A percentile compares a stretch with the other conserved stretches of the same genome.
Evolutionary conservation across 2,888 invertebrate species (phyloP).

Genomic region (Allolobophora icterica): DNA sequence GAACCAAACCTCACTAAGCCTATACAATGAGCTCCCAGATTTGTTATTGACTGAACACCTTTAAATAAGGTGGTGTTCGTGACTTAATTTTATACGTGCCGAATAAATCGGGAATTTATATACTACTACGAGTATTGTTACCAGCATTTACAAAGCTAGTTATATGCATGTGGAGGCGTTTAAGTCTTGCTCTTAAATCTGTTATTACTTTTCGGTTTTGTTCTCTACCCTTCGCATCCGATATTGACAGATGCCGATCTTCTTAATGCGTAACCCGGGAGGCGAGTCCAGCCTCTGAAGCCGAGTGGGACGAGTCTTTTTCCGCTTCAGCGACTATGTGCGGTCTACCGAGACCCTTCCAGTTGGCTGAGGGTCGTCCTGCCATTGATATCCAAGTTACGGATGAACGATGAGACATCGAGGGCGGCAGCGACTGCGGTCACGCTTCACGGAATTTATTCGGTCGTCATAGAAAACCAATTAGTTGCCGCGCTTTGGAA

Average conservation of each 20-base stretch:
- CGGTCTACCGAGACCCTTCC: slow-evolving; percentile 3
- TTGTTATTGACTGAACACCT: too few relatives aligned
- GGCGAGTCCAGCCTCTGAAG: neutral
- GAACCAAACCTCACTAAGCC: too few relatives aligned
- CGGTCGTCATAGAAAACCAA: slow-evolving; percentile 6
- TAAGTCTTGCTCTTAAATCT: neutral
- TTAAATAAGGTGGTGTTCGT: too few relatives aligned
- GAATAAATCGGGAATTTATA: too few relatives aligned
- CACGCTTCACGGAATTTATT: neutral
- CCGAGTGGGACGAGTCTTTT: slow-evolving; percentile 5
- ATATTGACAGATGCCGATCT: slow-evolving; percentile 9
- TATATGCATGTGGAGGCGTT: neutral
- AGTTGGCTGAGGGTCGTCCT: slow-evolving; percentile 4
- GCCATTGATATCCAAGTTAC: slow-evolving; percentile 7
- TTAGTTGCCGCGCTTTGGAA: neutral
- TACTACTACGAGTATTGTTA: neutral
- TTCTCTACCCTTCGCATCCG: neutral
- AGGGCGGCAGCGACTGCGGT: neutral
- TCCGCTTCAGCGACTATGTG: neutral
- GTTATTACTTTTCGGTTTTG: too few relatives aligned
- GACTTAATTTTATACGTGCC: too few relatives aligned
- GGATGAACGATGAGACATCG: neutral
- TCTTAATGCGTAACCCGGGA: neutral
- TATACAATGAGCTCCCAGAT: too few relatives aligned
- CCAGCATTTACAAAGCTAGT: neutral